Percentiles rank a stretch among this genome's conserved stretches.
Evolutionary conservation across 2,113 vertebrate species (phyloP).

Genomic region (Andinoacara biseriatus): DNA sequence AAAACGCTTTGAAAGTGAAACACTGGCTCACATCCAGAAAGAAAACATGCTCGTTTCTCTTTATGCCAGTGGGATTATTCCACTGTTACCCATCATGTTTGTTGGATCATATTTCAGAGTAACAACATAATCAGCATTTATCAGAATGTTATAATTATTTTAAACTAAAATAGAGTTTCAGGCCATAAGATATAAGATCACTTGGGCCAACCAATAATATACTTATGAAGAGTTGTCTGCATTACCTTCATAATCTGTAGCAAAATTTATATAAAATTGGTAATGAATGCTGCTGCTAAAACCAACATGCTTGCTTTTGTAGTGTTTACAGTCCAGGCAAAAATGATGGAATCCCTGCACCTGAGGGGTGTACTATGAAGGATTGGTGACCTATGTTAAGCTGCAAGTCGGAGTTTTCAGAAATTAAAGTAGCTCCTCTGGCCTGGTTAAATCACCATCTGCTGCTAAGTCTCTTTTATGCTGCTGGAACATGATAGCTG

Average conservation of each 20-base stretch:
- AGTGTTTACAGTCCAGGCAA: not conserved
- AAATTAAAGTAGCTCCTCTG: too few species aligned
- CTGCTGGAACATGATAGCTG: too few species aligned
- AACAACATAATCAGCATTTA: accelerated
- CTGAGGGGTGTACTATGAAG: too few species aligned
- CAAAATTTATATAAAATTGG: not conserved
- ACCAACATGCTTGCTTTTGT: not conserved
- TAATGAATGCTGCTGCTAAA: not conserved
- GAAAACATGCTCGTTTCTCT: not conserved
- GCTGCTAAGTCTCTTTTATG: too few species aligned
- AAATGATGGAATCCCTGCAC: not conserved
- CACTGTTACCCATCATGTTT: not conserved
- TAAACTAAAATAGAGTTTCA: accelerated
- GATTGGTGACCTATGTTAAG: too few species aligned
- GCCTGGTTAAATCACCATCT: too few species aligned
- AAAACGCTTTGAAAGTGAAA: accelerated
- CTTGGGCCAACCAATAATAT: accelerated
- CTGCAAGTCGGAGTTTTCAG: too few species aligned
- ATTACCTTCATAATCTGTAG: not conserved
- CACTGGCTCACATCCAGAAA: not conserved
- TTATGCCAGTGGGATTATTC: not conserved
- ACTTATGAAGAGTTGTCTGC: not conserved
- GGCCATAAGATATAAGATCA: not conserved
- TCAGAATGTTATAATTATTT: not conserved
- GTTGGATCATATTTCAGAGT: not conserved